Conservation (phyloP, 1,140 invertebrate genomes). For the Zophobas morio region DNA sequence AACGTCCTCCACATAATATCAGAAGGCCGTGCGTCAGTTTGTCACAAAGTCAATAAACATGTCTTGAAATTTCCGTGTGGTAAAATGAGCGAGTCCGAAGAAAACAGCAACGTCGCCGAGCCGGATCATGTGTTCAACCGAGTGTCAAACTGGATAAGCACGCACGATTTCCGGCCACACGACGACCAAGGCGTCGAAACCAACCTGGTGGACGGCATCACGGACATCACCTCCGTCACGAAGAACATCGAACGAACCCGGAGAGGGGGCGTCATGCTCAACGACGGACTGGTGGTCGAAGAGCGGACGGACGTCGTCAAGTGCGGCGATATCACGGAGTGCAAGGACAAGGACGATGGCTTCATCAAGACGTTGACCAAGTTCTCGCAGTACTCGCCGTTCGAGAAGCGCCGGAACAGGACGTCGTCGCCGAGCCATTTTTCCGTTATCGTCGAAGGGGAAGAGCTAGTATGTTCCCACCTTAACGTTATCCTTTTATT, state of each 20-base stretch:
- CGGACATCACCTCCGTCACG: conserved; percentile 61
- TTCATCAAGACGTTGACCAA: conserved; percentile 54
- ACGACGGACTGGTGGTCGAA: conserved; percentile 53
- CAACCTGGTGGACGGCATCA: conserved; percentile 44
- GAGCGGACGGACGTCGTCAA: conserved; percentile 53
- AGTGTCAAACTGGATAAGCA: conserved; percentile 62
- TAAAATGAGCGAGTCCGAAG: conserved; percentile 46
- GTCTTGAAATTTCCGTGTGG: conserved; percentile 31
- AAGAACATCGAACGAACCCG: conserved; percentile 28
- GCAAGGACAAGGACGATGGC: conserved; percentile 41
- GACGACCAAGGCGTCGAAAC: conserved; percentile 27
- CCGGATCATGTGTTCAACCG: conserved; percentile 57
- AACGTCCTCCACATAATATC: not conserved
- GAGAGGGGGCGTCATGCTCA: conserved; percentile 19
- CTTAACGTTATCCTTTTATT: conserved; percentile 38
- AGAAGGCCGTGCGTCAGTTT: conserved; percentile 19
- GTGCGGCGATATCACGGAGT: conserved; percentile 40
- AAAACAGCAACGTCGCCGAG: conserved; percentile 11
- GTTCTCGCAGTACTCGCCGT: conserved; percentile 54
- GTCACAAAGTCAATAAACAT: conserved; percentile 34
- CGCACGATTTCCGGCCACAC: conserved; percentile 58
- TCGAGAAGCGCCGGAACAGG: conserved; percentile 46
- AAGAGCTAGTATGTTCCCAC: conserved; percentile 60
- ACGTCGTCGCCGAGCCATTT: conserved; percentile 56
- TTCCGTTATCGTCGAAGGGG: conserved; percentile 60